Evolutionary conservation across 2,113 vertebrate genomes (phyloP), one percentile per base, ranked within the genome.

Genomic region (Polyodon spathula): DNA sequence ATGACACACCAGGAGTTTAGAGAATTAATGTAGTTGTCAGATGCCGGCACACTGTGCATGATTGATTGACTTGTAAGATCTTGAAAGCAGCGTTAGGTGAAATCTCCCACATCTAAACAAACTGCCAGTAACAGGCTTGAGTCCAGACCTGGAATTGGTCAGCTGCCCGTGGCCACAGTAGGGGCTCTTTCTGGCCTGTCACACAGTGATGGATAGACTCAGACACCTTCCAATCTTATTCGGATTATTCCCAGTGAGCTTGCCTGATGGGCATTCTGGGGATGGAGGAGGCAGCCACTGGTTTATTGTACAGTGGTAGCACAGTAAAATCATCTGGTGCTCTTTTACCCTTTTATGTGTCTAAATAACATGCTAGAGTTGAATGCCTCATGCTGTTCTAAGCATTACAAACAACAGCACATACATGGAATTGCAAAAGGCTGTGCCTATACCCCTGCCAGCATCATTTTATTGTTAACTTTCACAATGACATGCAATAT

Each of bases 181-280:
- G 81, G 81, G 80, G 84, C 85, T 78, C 88, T 83, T 88, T 77
- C 83, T 87, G 87, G 87, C 84, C 89, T 92, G 92, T 92, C 92
- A 92, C 71, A 74, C 38, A 73, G 80, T 92, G 92, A 96, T 86
- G 88, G 93, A 96, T 93, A 89, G 88, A 91, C 90, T 88, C 78
- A 83, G 91, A 93, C 90, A 88, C 85, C 85, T 85, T 82, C 82
- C 82, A 84, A 72, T 86, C 74, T 75, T 72, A 76, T 77, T 73
- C 76, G 53, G 63, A 83, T 79, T 78, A 66, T 82, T 81, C 81
- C 76, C 74, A 55, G 80, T 81, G 43, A 80, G 76, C 80, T 79
- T 87, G 89, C 88, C 90, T 90, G 76, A 80, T 90, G 88, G 92
- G 86, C 87, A 92, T 88, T 82, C 83, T 86, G 82, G 70, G 81